A percentile compares a stretch with the other conserved stretches of the same genome.
Conservation (phyloP, 2,113 vertebrate species). For the Heloderma charlesbogerti region DNA sequence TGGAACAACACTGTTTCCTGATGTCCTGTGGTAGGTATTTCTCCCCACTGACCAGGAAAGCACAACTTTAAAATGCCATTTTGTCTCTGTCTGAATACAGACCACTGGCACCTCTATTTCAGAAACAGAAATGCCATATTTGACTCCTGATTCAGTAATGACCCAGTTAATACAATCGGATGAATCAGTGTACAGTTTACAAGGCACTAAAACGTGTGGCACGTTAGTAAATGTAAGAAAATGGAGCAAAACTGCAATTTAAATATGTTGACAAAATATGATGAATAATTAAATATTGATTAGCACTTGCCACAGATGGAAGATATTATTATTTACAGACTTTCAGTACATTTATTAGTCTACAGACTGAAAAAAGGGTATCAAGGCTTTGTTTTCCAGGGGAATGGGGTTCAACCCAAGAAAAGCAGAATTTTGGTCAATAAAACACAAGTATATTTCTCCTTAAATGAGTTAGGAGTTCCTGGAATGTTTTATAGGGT, state of each 20-base stretch:
- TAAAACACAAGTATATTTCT: not conserved
- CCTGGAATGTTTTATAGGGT: not conserved
- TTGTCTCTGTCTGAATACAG: not conserved
- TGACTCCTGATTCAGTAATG: not conserved
- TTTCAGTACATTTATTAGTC: conserved; percentile 9
- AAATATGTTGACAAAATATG: conserved; percentile 7
- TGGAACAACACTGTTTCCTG: not conserved
- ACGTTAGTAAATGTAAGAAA: conserved; percentile 40
- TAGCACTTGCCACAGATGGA: conserved; percentile 17
- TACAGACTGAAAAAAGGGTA: too few relatives aligned
- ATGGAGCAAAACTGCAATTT: conserved; percentile 26
- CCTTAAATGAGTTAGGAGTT: not conserved
- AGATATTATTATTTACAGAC: conserved; percentile 19
- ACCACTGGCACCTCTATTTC: not conserved
- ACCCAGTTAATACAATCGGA: conserved; percentile 7
- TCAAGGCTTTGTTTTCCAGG: not conserved
- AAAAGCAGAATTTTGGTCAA: not conserved
- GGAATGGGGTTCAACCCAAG: too few relatives aligned
- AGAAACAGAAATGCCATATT: not conserved
- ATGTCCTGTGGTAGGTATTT: not conserved
- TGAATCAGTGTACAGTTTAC: conserved; percentile 19
- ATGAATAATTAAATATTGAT: conserved; percentile 19
- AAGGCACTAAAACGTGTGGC: conserved; percentile 1
- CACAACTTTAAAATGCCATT: not conserved
- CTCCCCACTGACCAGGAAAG: conserved; percentile 8